Evolutionary conservation across 2,888 invertebrate species (phyloP), one percentile per base, ranked within the genome.

Genomic region (Deladenus siricidicola): DNA sequence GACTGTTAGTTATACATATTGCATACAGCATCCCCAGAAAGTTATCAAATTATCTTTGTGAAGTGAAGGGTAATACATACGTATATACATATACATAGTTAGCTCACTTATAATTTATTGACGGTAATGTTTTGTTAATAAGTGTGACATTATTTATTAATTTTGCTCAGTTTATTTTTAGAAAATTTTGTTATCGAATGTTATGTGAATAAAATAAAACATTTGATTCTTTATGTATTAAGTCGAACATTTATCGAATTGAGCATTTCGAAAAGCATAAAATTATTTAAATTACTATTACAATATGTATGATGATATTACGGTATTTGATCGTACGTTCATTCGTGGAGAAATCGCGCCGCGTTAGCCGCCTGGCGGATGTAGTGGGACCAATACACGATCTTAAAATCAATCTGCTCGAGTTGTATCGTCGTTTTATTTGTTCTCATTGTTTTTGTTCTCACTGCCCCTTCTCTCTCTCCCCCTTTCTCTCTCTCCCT

Each of bases 1-100:
- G 71, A 70, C 53, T 70, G 70, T 39, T 69, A n/a, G n/a, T n/a
- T n/a, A 48, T 63, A 47, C 29, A 21, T 1, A 23, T 39, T 23
- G 45, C 19, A 17, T 28, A 48, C 26, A 48, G n/a, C n/a, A 14
- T 10, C 28, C 14, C 17, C 14, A 26, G 2, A 26, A 51, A 34
- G 10, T 21, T 14, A 51, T 2, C 17, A 17, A 51, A 39, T 6
- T 4, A 24, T 51, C 30, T 51, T 26, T 51, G 19, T 23, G 14
- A 26, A 17, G 17, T n/a, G 14, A 17, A 4, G 29, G 29, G 29
- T 48, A 29, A 26, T 34, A 10, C 14, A 34, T 34, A 34, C 14
- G 14, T 14, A 34, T 34, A 14, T 34, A 34, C 39, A 34, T 34
- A 34, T 14, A 34, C 14, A 34, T 6, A 34, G 6, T 34, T 6